These are phyloP conservation scores for Laspeyria flexula DNA, from an alignment of 2,888 invertebrate genomes.

Conservation along the genomic window DNA sequence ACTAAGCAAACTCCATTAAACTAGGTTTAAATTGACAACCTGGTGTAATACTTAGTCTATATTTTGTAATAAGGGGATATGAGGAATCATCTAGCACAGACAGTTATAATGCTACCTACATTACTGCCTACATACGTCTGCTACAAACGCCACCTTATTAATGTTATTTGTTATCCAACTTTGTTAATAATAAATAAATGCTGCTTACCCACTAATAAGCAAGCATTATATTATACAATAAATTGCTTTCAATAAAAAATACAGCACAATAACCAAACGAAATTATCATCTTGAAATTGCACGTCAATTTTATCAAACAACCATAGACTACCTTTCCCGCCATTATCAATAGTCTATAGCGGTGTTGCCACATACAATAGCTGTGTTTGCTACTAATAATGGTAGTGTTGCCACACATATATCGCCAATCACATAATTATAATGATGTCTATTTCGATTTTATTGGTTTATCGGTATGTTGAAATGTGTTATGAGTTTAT, in stretches of 20 bases:
- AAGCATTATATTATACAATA: neutral
- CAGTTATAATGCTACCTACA: no score
- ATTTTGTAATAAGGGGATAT: no score
- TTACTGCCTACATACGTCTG: no score
- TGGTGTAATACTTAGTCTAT: no score
- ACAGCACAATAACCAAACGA: neutral
- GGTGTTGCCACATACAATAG: conserved; percentile 35
- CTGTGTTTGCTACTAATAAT: conserved; percentile 36
- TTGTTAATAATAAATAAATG: neutral
- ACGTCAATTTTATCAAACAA: neutral
- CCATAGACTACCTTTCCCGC: conserved; percentile 5
- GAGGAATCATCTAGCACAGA: no score
- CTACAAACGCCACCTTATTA: no score
- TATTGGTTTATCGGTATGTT: no score
- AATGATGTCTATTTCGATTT: no score
- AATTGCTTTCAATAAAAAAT: neutral
- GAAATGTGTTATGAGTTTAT: no score
- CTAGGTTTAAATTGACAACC: no score
- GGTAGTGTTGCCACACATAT: conserved; percentile 35
- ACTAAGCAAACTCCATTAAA: no score
- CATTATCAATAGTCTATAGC: conserved; percentile 21
- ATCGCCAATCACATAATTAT: conserved; percentile 32
- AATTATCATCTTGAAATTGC: conserved; percentile 7
- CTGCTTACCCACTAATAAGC: neutral
- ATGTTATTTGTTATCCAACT: no score